Base-by-base conservation (phyloP, 2,888 invertebrate species). In the Chironomus riparius region DNA sequence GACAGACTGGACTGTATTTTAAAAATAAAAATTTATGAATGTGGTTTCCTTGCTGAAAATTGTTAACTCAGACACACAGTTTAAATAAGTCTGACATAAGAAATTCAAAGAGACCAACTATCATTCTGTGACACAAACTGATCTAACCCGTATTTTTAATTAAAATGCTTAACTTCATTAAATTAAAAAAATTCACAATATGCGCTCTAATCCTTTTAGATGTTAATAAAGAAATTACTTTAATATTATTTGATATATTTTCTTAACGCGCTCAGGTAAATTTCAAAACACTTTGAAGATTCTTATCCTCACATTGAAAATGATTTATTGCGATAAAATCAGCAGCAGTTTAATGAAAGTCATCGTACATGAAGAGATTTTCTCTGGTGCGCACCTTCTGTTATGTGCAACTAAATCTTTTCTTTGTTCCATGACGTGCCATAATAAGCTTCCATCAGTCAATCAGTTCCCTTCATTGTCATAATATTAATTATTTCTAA, bases 241-340 rank as follows among this genome's bases (percentile, higher is more conserved):
- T 50, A 6, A 47, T 10, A 4, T 38, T 38, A 38, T 10, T 38
- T 2, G 10, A 38, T 38, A 10, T 38, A 38, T 38, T 38, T 38
- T 38, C 10, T 38, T 38, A 38, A 38, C 38, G 38, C 15, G 72
- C 61, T 62, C 72, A 72, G 72, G 72, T 72, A 72, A 62, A 72
- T 62, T 72, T 62, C 61, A 72, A 50, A 61, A 28, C 61, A 38
- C 15, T 21, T 18, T 22, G 13, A 38, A 38, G 38, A 38, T 38
- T 38, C 38, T 38, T 38, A 15, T 47, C 18, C 47, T 28, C 15
- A 50, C 28, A 18, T 47, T 47, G 28, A 70, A 56, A 70, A 62
- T 72, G 72, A 72, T 72, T 72, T 61, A 72, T 72, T 72, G 61
- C 72, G 72, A 72, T 72, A 72, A 72, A 72, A 72, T 72, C 56